Evolutionary conservation across 2,113 vertebrate species (phyloP), one percentile per base, ranked within the genome.

Genomic region (Columbina picui): DNA sequence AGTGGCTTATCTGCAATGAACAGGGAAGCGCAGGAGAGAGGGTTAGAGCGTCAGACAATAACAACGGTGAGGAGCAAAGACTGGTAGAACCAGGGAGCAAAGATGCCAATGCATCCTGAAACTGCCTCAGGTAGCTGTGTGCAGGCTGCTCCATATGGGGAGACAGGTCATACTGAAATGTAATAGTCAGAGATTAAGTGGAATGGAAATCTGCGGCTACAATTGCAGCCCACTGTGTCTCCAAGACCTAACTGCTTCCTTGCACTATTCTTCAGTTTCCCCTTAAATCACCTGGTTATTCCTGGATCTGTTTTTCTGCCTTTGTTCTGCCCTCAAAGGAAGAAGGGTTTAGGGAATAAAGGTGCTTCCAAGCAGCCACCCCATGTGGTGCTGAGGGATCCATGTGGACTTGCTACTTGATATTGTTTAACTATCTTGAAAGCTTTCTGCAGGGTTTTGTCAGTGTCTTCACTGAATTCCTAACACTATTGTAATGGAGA

Each of bases 1-100:
- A 98, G 91, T 0, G 99, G 98, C 90, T 99, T 99, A 95, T 99
- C 99, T 99, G 98, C 83, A 98, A 93, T 68, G 95, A 87, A 97
- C 79, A 74, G 47, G 64, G 36, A 75, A 71, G 75, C n/a, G 39
- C 21, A 43, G 39, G 41, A 55, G 52, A 83, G 30, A 52, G 41
- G 45, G 61, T 87, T 7, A 63, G 60, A 29, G 32, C 83, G 30
- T 23, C 49, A 7, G 59, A 4, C 39, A 41, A 3, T 18, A 2
- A 14, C 7, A 17, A 7, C 4, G 4, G 14, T 17, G 4, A 34
- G 55, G 55, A 0, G 2, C 38, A 20, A 38, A n/a, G 57, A 16
- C 9, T 27, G 13, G 56, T 1, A 26, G 34, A 38, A 7, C 6
- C 41, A 39, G 61, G 75, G 9, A 64, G 52, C 25, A 14, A 29